Percentiles rank a stretch among this genome's conserved stretches.
Conservation (phyloP, 2,888 invertebrate genomes). For the Mythimna impura region DNA sequence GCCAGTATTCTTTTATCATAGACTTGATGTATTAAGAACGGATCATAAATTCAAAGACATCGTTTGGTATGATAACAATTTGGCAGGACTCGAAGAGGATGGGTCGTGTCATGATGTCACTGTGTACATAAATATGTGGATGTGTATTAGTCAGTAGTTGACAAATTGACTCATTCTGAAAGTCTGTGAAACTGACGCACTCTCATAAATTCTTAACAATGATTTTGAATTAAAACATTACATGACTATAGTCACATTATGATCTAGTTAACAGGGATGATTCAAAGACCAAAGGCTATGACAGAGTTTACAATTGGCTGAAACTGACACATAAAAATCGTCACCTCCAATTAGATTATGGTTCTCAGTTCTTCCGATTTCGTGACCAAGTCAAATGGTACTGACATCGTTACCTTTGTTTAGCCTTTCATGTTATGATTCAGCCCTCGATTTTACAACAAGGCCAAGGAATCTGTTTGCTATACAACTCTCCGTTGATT, state of each 20-base stretch:
- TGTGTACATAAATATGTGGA: slow-evolving; percentile 59
- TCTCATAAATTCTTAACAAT: slow-evolving; percentile 60
- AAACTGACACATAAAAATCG: slow-evolving; percentile 26
- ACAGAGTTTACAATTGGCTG: neutral
- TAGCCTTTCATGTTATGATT: slow-evolving; percentile 51
- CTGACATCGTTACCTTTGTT: slow-evolving; percentile 34
- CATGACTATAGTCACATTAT: slow-evolving; percentile 13
- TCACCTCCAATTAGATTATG: slow-evolving; percentile 18
- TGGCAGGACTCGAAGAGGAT: slow-evolving; percentile 78
- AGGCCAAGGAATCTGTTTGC: slow-evolving; percentile 66
- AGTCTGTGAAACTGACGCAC: slow-evolving; percentile 78
- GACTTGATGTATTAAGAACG: slow-evolving; percentile 73
- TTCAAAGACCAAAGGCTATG: slow-evolving; percentile 18
- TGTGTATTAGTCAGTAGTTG: slow-evolving; percentile 73
- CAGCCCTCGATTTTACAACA: slow-evolving; percentile 53
- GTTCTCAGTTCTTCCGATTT: slow-evolving; percentile 16
- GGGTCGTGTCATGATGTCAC: slow-evolving; percentile 79
- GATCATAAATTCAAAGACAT: slow-evolving; percentile 75
- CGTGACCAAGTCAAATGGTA: slow-evolving; percentile 21
- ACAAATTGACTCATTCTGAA: slow-evolving; percentile 81
- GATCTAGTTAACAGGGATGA: slow-evolving; percentile 16
- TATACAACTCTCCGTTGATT: slow-evolving; percentile 62
- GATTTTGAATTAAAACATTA: slow-evolving; percentile 52
- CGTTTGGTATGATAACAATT: slow-evolving; percentile 74
- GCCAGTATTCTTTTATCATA: slow-evolving; percentile 72